Base-by-base conservation (phyloP, 2,797 vertebrate genomes). In the Zenarchopterus dispar region DNA sequence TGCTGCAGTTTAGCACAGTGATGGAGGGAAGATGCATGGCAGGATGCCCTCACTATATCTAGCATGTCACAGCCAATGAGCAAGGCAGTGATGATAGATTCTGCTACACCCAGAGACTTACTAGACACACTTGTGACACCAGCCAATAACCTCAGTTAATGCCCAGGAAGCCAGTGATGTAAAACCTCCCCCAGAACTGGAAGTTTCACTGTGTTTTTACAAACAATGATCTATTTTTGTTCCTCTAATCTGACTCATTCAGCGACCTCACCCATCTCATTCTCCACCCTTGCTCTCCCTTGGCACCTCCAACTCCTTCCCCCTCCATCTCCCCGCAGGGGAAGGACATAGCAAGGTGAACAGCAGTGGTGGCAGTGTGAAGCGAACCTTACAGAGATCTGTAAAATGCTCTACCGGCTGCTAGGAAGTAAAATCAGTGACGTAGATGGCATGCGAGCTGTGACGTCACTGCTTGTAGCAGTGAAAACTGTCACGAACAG, bases 261-360 rank as follows among this genome's bases (percentile, higher is more conserved):
- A 47, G 15, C 57, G 55, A 46, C 13, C 46, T 55, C 19, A 22
- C 0, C 31, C 33, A 50, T 63, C 24, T 33, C 18, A 15, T 36
- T 19, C 48, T 44, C 28, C 22, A 56, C 33, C 33, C 48, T 54
- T 72, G 17, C 21, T 23, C 44, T 31, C 15, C 49, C 19, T 58
- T 13, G 7, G 42, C 22, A 6, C 11, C 24, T 56, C 60, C 45
- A 28, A 5, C 33, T 57, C 26, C n/a, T 48, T 23, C 31, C 59
- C 59, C 28, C 39, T 58, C 22, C 18, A 21, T 17, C 45, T 67
- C 26, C 60, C 57, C 60, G 58, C 62, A 67, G 75, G 52, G 57
- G 54, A 81, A 84, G 73, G 79, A 82, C 70, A 46, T 17, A 5
- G 55, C 77, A 86, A 89, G 73, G 84, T 75, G 79, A 89, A 49